phyloP scores from a whole-genome alignment of 35 echinoderm and acorn worm genomes.

The Apostichopus parvimensis region DNA sequence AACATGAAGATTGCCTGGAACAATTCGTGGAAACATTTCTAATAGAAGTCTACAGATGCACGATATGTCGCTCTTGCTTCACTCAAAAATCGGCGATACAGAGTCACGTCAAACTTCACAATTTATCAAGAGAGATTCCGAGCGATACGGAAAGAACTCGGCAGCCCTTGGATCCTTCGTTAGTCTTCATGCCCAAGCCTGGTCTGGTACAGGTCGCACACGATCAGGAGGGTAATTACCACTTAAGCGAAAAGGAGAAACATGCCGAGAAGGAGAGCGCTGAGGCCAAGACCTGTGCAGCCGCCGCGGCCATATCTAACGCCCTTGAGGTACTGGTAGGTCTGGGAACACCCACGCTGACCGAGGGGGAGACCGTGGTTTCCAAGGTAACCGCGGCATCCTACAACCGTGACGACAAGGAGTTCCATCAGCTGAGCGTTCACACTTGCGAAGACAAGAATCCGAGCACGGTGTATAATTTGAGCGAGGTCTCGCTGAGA shows the following conservation, averaged over 20 bases:
- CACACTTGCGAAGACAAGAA: background rate
- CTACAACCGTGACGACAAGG: background rate
- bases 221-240: background rate
- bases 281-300: background rate
- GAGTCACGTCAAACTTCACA: constrained; percentile 44
- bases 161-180: background rate
- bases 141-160: background rate
- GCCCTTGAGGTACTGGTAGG: constrained; percentile 53
- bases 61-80: constrained; percentile 66
- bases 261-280: background rate
- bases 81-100: constrained; percentile 45
- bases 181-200: background rate
- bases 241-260: background rate
- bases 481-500: background rate
- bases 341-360: background rate
- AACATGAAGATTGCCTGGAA: constrained; percentile 11
- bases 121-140: background rate
- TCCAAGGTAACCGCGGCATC: no score
- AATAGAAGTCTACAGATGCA: constrained; percentile 74
- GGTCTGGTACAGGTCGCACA: background rate
- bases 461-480: background rate
- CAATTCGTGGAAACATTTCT: constrained; percentile 66
- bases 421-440: background rate
- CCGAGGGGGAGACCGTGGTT: background rate
- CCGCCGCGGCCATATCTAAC: constrained; percentile 27